Base-by-base conservation (phyloP, 2,888 invertebrate genomes). In the Stegana nigrithorax region DNA sequence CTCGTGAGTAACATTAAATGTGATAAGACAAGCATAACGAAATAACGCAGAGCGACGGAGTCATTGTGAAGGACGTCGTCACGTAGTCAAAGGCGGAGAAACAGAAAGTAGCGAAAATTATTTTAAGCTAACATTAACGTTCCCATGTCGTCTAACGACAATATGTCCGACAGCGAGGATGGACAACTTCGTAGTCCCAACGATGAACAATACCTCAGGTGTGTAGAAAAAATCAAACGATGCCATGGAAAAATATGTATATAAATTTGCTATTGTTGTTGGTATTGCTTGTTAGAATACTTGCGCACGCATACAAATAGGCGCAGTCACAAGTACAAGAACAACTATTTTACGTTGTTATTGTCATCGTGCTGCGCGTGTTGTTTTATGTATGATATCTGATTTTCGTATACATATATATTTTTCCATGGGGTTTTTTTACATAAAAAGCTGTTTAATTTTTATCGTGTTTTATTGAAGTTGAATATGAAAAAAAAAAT, bases 131-230 rank as follows among this genome's bases (percentile, higher is more conserved):
- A n/a, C n/a, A n/a, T n/a, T n/a, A n/a, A n/a, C n/a, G 29, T 8
- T 51, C 58, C 32, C 44, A 65, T 61, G 45, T 59, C 59, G 65
- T 59, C 47, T 73, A 77, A 73, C 62, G 71, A 69, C 69, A 81
- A 82, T 69, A 83, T 83, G 67, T 85, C 85, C 60, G 85, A 84
- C 62, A 93, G 93, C 85, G 94, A 94, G 87, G 94, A 94, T 86
- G 94, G 94, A 71, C 94, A 94, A 89, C 88, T 94, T 83, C 91
- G 91, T 81, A 93, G 93, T 84, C 93, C 93, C 73, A 85, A 88
- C 65, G 86, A 85, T 71, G 81, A 81, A 65, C 75, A 87, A 81
- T 87, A 89, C 82, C 88, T 89, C 84, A 88, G 85, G 85, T 85
- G 79, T 78, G 85, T 84, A 82, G 72, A 68, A 63, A 32, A 36